A percentile compares a stretch with the other conserved stretches of the same genome.
Conservation (phyloP, 2,888 invertebrate genomes). For the Sacculina carcini region DNA sequence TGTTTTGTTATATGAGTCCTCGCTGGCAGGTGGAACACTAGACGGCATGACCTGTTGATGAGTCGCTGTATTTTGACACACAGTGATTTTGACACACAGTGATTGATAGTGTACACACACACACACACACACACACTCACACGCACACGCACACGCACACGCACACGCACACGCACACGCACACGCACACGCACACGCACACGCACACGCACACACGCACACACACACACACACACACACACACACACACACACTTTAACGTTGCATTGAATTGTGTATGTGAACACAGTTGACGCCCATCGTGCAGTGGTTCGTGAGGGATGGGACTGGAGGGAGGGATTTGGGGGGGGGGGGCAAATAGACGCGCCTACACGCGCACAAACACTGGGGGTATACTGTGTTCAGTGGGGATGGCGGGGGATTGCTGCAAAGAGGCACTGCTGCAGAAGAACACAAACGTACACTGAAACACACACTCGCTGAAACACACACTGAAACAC, state of each 20-base stretch:
- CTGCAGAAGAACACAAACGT: too few relatives aligned
- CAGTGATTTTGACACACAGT: background rate
- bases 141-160: background rate
- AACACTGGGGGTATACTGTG: too few relatives aligned
- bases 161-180: background rate
- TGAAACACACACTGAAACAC: background rate
- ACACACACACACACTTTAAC: background rate
- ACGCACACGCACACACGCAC: conserved; percentile 1
- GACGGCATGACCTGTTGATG: too few relatives aligned
- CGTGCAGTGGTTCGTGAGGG: too few relatives aligned
- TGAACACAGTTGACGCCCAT: too few relatives aligned
- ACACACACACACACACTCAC: background rate
- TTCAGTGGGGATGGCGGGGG: too few relatives aligned
- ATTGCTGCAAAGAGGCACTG: background rate
- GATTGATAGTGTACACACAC: background rate
- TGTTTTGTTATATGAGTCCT: too few relatives aligned
- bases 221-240: background rate
- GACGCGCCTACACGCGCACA: too few relatives aligned
- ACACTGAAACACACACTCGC: background rate
- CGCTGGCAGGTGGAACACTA: too few relatives aligned
- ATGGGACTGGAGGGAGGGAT: too few relatives aligned
- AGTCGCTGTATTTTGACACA: background rate
- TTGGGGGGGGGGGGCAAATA: background rate
- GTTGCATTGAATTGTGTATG: too few relatives aligned
- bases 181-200: conserved; percentile 1